phyloP scores from a whole-genome alignment of 1,140 invertebrate genomes.

The Chironomus tepperi region DNA sequence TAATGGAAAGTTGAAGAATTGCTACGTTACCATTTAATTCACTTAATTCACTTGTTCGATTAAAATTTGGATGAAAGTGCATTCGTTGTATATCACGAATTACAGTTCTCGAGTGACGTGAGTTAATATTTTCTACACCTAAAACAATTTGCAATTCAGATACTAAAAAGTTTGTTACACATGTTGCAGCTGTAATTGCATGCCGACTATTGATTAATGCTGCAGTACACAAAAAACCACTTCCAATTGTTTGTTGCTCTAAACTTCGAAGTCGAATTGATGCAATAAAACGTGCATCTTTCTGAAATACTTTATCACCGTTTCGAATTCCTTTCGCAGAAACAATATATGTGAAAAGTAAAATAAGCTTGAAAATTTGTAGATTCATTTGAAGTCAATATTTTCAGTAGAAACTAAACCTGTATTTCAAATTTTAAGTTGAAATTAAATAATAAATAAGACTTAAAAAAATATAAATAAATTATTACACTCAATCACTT shows the following conservation, averaged over 20 bases:
- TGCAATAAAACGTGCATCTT: neutral
- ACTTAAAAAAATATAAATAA: too few relatives aligned
- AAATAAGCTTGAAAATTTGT: too few relatives aligned
- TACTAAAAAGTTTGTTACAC: neutral
- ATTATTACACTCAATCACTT: too few relatives aligned
- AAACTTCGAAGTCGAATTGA: neutral
- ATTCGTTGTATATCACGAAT: neutral
- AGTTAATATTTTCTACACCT: neutral
- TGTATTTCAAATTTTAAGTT: too few relatives aligned
- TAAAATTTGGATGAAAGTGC: neutral
- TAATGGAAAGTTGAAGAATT: neutral
- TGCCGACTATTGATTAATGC: neutral
- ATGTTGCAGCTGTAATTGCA: neutral
- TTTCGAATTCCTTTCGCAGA: neutral
- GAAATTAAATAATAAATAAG: too few relatives aligned
- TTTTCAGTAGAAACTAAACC: too few relatives aligned
- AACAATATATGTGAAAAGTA: too few relatives aligned
- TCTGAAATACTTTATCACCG: neutral
- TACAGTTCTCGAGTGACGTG: neutral
- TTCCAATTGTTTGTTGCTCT: neutral
- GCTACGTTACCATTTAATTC: neutral
- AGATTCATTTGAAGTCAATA: too few relatives aligned
- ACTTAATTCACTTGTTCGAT: neutral
- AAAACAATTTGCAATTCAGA: neutral
- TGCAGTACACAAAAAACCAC: constrained; percentile 2